phyloP scores from a whole-genome alignment of 1,140 invertebrate genomes.

The Drosophila truncata region DNA sequence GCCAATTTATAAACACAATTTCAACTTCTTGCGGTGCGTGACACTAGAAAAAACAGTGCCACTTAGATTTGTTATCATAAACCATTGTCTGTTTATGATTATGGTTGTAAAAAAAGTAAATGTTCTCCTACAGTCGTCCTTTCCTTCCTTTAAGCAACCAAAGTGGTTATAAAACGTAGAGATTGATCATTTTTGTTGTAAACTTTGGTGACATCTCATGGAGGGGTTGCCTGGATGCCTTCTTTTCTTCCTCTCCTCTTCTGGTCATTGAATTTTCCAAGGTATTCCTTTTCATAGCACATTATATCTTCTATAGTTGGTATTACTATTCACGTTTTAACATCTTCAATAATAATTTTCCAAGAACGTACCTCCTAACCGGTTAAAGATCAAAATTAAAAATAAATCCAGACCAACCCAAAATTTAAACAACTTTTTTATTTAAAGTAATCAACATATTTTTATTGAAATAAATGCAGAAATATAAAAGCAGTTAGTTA shows the following conservation, averaged over 20 bases:
- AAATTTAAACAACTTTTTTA: not conserved
- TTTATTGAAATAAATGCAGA: conserved; percentile 27
- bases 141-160: too few species aligned
- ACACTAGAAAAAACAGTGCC: too few species aligned
- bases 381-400: not conserved
- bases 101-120: too few species aligned
- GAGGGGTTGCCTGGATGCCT: too few species aligned
- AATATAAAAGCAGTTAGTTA: not conserved
- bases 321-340: not conserved
- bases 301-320: not conserved
- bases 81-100: too few species aligned
- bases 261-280: not conserved
- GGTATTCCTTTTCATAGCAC: not conserved
- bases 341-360: not conserved
- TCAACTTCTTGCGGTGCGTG: too few species aligned
- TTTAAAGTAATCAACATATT: not conserved
- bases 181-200: too few species aligned
- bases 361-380: not conserved
- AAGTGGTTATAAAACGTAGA: too few species aligned
- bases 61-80: too few species aligned
- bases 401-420: not conserved
- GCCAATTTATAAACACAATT: not conserved
- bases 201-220: too few species aligned
- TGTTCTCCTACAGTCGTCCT: too few species aligned
- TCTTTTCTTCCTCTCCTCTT: too few species aligned